These are phyloP conservation scores for Rhimphoctona megacephalus DNA, from an alignment of 2,888 invertebrate species.

Conservation along the genomic window DNA sequence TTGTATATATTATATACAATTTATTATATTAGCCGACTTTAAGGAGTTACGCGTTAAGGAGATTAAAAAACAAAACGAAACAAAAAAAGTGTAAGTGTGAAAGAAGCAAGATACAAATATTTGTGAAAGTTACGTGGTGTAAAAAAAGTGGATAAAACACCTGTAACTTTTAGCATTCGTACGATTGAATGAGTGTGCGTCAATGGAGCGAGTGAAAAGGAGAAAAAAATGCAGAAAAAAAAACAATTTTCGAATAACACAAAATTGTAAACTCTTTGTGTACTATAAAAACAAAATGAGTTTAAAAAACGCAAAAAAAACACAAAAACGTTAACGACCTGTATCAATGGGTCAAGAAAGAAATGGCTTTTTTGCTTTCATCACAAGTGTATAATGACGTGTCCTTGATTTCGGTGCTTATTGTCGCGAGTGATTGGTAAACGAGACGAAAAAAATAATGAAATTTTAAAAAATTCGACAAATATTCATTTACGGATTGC, in stretches of 20 bases:
- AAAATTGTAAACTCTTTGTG: slow-evolving; percentile 73
- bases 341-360: slow-evolving; percentile 25
- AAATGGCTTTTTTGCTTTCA: slow-evolving; percentile 59
- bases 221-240: slow-evolving; percentile 51
- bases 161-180: slow-evolving; percentile 43
- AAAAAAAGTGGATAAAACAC: slow-evolving; percentile 35
- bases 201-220: slow-evolving; percentile 16
- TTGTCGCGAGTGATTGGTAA: slow-evolving; percentile 51
- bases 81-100: slow-evolving; percentile 32
- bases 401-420: slow-evolving; percentile 57
- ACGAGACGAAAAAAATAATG: slow-evolving; percentile 2
- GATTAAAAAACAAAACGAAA: slow-evolving; percentile 35
- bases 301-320: slow-evolving; percentile 45
- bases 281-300: slow-evolving; percentile 66
- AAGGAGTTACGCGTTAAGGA: slow-evolving; percentile 64
- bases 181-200: slow-evolving; percentile 40
- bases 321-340: slow-evolving; percentile 44
- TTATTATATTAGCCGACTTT: slow-evolving; percentile 73
- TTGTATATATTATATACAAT: slow-evolving; percentile 80
- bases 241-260: slow-evolving; percentile 60
- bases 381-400: slow-evolving; percentile 45
- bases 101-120: slow-evolving; percentile 24
- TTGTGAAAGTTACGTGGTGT: slow-evolving; percentile 27
- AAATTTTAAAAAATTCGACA: neutral
- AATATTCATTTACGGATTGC: slow-evolving; percentile 42